Evolutionary conservation across 2,888 invertebrate genomes (phyloP).

Genomic region (Plebejus anna): DNA sequence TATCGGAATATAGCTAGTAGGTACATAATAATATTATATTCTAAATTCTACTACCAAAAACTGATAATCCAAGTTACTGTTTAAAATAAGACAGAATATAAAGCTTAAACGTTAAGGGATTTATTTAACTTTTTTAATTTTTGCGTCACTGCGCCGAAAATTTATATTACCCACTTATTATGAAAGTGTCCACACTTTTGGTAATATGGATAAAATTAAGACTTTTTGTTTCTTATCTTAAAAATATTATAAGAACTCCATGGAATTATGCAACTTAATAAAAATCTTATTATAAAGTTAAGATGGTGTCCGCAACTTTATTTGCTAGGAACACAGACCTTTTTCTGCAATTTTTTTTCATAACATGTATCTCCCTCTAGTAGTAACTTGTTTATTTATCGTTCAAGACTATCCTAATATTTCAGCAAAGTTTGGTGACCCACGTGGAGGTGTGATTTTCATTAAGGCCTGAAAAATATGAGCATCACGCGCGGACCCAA

Average conservation of each 20-base stretch:
- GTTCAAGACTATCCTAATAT: not conserved
- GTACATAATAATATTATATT: no score
- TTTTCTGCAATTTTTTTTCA: not conserved
- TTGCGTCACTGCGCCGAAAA: constrained; percentile 10
- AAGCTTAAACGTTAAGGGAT: not conserved
- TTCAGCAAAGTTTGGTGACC: not conserved
- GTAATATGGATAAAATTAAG: not conserved
- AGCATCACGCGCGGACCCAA: constrained; percentile 44
- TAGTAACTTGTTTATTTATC: not conserved
- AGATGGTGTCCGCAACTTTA: no score
- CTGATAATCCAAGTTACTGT: no score
- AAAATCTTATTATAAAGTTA: no score
- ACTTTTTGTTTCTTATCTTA: not conserved
- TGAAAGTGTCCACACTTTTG: constrained; percentile 18
- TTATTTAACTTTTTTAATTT: not conserved
- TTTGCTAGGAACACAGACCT: no score
- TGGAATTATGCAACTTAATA: no score
- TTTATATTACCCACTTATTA: constrained; percentile 17
- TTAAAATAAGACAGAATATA: not conserved
- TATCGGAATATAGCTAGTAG: no score
- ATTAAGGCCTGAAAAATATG: constrained; percentile 46
- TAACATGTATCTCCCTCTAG: not conserved
- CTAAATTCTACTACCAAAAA: no score
- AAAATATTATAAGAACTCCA: no score
- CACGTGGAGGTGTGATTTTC: constrained; percentile 42